A percentile compares a stretch with the other conserved stretches of the same genome.
phyloP scores from a whole-genome alignment of 2,797 vertebrate genomes.

The Parambassis ranga region DNA sequence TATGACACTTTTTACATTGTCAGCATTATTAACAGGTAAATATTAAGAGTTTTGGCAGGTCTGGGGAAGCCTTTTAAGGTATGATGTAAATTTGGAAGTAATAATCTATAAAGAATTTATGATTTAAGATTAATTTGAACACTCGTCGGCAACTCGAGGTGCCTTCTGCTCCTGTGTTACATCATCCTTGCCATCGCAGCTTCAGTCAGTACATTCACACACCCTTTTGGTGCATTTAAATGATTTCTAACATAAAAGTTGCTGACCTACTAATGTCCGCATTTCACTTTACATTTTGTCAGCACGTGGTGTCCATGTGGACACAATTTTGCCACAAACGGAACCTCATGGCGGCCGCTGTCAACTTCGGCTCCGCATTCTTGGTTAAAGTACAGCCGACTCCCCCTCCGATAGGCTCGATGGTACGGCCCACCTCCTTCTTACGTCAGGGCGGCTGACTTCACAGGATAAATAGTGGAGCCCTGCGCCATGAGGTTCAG shows the following conservation, averaged over 20 bases:
- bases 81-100: too few relatives aligned
- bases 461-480: constrained; percentile 60
- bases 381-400: neutral
- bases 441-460: constrained; percentile 60
- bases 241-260: neutral
- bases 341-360: too few relatives aligned
- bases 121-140: neutral
- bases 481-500: constrained; percentile 45
- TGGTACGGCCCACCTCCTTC: constrained; percentile 44
- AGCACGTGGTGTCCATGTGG: constrained; percentile 13
- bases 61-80: too few relatives aligned
- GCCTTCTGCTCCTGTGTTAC: neutral
- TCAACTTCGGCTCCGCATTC: neutral
- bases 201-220: too few relatives aligned
- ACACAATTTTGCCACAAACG: too few relatives aligned
- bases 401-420: neutral
- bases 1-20: too few relatives aligned
- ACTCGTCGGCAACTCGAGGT: neutral
- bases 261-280: neutral
- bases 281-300: neutral
- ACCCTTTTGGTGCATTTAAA: neutral
- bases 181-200: neutral
- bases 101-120: too few relatives aligned
- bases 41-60: too few relatives aligned
- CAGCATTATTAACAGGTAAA: too few relatives aligned